phyloP scores from a whole-genome alignment of 2,888 invertebrate genomes.

The Trissoscelio sp. region DNA sequence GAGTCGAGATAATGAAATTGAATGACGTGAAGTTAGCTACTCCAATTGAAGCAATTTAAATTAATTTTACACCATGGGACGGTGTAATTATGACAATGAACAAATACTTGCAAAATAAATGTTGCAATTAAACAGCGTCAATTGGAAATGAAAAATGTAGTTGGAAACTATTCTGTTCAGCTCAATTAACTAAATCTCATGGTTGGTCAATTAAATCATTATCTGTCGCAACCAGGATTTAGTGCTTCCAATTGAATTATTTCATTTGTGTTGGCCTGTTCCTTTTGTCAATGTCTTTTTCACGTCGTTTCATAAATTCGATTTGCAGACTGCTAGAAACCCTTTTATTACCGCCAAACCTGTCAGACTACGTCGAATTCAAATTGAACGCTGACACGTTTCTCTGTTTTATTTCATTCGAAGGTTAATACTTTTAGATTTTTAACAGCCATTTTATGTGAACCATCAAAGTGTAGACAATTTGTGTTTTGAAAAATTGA shows the following conservation, averaged over 20 bases:
- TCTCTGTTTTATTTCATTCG: neutral
- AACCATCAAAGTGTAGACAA: no score
- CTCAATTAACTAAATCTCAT: neutral
- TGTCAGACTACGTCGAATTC: conserved; percentile 14
- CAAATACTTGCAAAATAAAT: no score
- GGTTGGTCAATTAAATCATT: conserved; percentile 18
- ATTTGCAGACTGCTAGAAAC: conserved; percentile 11
- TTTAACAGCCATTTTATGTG: no score
- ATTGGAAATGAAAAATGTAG: neutral
- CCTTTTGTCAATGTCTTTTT: conserved; percentile 29
- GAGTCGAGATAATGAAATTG: no score
- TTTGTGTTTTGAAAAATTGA: no score
- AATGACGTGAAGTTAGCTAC: no score
- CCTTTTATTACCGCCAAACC: conserved; percentile 12
- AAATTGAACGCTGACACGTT: conserved; percentile 3
- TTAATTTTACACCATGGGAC: no score
- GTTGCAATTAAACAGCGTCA: no score
- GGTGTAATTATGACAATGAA: no score
- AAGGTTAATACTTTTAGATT: neutral
- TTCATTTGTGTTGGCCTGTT: neutral
- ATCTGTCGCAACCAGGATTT: conserved; percentile 8
- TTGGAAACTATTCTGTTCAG: neutral
- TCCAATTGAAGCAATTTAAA: no score
- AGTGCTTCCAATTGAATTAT: conserved; percentile 5
- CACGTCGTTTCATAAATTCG: conserved; percentile 21